Percentiles rank a stretch among this genome's conserved stretches.
These are phyloP conservation scores for Caenorhabditis sp. DNA, from an alignment of 2,888 invertebrate species.

Conservation along the genomic window DNA sequence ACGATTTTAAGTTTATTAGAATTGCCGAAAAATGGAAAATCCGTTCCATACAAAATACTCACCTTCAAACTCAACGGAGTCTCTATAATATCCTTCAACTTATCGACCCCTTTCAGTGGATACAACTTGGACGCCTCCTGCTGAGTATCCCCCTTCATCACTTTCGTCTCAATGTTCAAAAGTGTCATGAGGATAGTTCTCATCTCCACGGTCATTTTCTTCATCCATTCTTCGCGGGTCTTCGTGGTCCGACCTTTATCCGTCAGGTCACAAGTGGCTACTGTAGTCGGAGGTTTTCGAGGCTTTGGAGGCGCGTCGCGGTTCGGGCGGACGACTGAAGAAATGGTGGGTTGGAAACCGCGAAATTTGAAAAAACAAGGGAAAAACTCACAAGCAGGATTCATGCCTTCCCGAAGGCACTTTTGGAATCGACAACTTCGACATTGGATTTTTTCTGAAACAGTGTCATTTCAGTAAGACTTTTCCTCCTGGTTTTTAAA, in stretches of 20 bases:
- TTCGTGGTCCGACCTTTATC: conserved; percentile 53
- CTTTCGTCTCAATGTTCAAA: conserved; percentile 80
- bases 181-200: conserved; percentile 80
- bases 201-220: conserved; percentile 80
- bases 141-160: conserved; percentile 78
- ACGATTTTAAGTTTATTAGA: no score
- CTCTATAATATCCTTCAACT: conserved; percentile 77
- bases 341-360: not conserved
- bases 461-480: not conserved
- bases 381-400: conserved; percentile 74
- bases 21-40: no score
- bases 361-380: not conserved
- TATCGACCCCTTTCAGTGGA: conserved; percentile 76
- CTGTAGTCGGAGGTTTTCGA: conserved; percentile 59
- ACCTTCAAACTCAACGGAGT: conserved; percentile 74
- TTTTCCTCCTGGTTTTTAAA: not conserved
- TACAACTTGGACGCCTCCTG: conserved; percentile 77
- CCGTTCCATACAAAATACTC: no score
- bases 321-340: conserved; percentile 80
- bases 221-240: conserved; percentile 75
- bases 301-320: conserved; percentile 74
- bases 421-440: conserved; percentile 79
- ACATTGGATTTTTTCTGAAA: conserved; percentile 78
- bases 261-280: conserved; percentile 37
- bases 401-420: conserved; percentile 80